These are phyloP conservation scores for Eleginops maclovinus DNA, from an alignment of 2,113 vertebrate genomes.

Conservation along the genomic window DNA sequence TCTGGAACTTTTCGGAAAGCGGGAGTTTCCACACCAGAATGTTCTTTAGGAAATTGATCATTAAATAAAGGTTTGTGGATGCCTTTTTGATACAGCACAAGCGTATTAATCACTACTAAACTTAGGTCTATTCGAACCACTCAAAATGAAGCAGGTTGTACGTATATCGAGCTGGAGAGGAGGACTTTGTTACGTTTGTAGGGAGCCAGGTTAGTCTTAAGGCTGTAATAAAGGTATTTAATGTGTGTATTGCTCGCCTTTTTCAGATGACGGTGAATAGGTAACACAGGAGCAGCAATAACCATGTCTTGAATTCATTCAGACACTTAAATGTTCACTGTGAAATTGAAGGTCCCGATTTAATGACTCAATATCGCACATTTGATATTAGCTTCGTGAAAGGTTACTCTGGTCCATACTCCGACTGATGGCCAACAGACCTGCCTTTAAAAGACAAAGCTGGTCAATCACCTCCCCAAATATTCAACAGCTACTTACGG, in stretches of 20 bases:
- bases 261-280: conserved; percentile 25
- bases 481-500: conserved; percentile 72
- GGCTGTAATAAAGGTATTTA: neutral
- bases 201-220: neutral
- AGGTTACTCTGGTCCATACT: conserved; percentile 52
- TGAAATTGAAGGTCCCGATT: conserved; percentile 40
- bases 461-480: conserved; percentile 42
- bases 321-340: conserved; percentile 39
- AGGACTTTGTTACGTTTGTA: neutral
- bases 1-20: conserved; percentile 42
- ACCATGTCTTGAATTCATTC: conserved; percentile 43
- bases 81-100: neutral
- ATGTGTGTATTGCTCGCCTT: conserved; percentile 13
- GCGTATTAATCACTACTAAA: too few relatives aligned
- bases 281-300: conserved; percentile 15
- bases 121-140: too few relatives aligned
- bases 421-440: conserved; percentile 52
- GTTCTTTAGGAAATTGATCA: neutral
- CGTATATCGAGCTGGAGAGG: too few relatives aligned
- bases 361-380: conserved; percentile 26
- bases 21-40: conserved; percentile 25
- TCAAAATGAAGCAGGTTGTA: neutral
- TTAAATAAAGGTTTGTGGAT: neutral
- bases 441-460: conserved; percentile 41
- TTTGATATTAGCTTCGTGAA: conserved; percentile 59